Base-by-base conservation (phyloP, 64 coral and sea anemone genomes). In the Trachythela sp. region DNA sequence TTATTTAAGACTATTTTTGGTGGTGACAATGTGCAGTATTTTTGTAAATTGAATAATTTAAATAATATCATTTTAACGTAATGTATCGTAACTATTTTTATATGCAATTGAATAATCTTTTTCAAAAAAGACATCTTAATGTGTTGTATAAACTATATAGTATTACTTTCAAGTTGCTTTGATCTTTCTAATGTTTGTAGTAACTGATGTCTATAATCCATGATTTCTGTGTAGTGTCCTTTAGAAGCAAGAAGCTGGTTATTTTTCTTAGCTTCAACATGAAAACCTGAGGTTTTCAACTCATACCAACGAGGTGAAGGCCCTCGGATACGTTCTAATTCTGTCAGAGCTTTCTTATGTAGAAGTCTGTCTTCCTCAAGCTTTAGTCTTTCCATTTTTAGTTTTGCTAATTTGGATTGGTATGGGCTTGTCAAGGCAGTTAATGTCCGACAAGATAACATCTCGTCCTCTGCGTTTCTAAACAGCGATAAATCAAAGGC, bases 291-390 rank as follows among this genome's bases (percentile, higher is more conserved):
- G 48, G 93, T 94, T 80, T 98, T 98, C 15, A 94, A 85, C 84
- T 98, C 95, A 87, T 98, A 98, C 95, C 95, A 98, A 35, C 91
- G 86, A 4, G 95, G 95, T 58, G 88, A 93, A 0, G 95, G 95
- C 33, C 95, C 95, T n/a, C 95, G 41, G 67, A 98, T 98, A 89
- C 95, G 92, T 24, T 94, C 95, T 13, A 98, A 89, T 54, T 98
- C 95, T 70, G 88, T 56, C 1, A 87, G 4, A 43, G 93, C 92
- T 88, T 98, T 98, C 84, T 86, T 89, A 36, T 83, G 90, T 8
- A 98, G 42, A 2, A 98, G 86, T 89, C 95, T 93, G 14, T 98
- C 93, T 70, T 98, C 95, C 24, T 98, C 93, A 41, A 98, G 75
- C 85, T 83, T 85, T 29, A 98, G 20, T 42, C 93, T 85, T 70